Evolutionary conservation across 2,797 vertebrate genomes (phyloP).

Genomic region (Ficedula albicollis): DNA sequence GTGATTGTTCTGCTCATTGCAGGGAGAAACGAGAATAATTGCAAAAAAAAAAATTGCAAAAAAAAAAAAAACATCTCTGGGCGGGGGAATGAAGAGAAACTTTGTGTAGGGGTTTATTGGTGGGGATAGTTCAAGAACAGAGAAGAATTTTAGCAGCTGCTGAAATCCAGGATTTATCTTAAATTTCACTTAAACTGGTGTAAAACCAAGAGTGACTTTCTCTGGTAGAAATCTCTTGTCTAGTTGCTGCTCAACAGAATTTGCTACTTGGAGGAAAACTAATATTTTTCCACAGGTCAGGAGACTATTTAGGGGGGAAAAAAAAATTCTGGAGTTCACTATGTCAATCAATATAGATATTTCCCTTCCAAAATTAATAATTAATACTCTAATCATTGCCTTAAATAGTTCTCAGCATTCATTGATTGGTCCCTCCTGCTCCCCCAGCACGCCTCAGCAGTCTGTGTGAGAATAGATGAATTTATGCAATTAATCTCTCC

Average conservation of each 20-base stretch:
- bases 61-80: neutral
- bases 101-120: neutral
- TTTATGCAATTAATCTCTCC: slow-evolving; percentile 17
- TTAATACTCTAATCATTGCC: slow-evolving; percentile 62
- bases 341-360: slow-evolving; percentile 31
- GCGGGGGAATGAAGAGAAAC: neutral
- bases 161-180: neutral
- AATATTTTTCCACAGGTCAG: neutral
- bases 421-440: slow-evolving; percentile 62
- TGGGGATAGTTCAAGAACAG: neutral
- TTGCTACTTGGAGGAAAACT: neutral
- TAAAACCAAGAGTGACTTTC: neutral
- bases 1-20: neutral
- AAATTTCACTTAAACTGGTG: neutral
- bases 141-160: neutral
- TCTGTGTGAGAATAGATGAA: slow-evolving; percentile 10
- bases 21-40: neutral
- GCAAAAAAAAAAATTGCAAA: no score
- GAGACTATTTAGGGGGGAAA: no score
- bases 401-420: slow-evolving; percentile 45
- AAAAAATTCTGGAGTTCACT: neutral
- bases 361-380: slow-evolving; percentile 66
- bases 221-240: neutral
- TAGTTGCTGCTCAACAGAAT: neutral
- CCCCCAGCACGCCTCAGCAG: slow-evolving; percentile 24